A percentile compares a stretch with the other conserved stretches of the same genome.
These are phyloP conservation scores for Muscicapa adusta DNA, from an alignment of 2,113 vertebrate genomes.

Conservation along the genomic window DNA sequence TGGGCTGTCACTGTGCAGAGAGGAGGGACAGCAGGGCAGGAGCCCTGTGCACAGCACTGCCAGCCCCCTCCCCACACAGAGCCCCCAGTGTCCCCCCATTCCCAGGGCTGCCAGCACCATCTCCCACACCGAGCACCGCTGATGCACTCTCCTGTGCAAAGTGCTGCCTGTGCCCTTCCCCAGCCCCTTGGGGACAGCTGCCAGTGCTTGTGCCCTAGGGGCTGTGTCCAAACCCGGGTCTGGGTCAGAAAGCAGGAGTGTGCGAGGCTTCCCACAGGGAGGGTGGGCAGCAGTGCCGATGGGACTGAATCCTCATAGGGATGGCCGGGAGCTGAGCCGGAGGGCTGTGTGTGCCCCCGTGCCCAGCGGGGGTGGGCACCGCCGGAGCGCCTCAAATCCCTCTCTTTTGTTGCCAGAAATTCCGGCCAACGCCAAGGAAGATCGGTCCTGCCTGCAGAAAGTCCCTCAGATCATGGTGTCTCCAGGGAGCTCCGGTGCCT, in stretches of 20 bases:
- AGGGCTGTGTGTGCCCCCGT: neutral
- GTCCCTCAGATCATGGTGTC: constrained; percentile 88
- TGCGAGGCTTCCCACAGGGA: neutral
- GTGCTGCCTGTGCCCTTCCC: neutral
- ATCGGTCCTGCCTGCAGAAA: constrained; percentile 87
- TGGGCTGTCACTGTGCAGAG: neutral
- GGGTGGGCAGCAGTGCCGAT: neutral
- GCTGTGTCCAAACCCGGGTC: neutral
- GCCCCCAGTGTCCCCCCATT: too few species aligned
- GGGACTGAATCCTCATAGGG: accelerated
- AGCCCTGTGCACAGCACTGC: neutral
- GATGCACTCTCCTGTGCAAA: neutral
- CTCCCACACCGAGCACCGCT: neutral
- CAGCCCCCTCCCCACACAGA: accelerated
- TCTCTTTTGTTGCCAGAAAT: constrained; percentile 85
- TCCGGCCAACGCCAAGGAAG: constrained; percentile 92
- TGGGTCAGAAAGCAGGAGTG: neutral
- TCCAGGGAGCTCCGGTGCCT: constrained; percentile 70
- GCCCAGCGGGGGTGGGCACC: neutral
- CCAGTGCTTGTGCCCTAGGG: neutral
- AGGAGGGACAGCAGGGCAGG: neutral
- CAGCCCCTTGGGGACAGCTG: neutral
- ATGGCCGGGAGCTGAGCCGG: neutral
- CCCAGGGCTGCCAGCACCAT: neutral
- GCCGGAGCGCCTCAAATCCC: neutral